phyloP scores from a whole-genome alignment of 2,888 invertebrate genomes.

The Eupithecia subfuscata region DNA sequence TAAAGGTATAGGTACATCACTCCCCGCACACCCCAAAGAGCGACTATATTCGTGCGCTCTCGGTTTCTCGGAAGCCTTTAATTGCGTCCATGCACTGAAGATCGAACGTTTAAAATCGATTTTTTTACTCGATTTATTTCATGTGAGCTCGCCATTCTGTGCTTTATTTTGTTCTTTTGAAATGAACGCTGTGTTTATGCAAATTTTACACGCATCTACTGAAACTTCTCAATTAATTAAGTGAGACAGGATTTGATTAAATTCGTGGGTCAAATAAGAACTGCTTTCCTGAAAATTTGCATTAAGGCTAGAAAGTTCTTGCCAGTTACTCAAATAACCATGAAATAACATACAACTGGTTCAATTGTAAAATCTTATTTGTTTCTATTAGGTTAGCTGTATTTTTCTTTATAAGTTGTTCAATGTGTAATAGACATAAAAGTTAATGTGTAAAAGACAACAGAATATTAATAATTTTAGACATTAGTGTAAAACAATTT shows the following conservation, averaged over 20 bases:
- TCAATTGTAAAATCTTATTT: too few species aligned
- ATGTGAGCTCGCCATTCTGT: slow-evolving; percentile 70
- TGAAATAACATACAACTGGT: too few species aligned
- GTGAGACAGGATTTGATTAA: slow-evolving; percentile 49
- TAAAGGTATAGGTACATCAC: slow-evolving; percentile 21
- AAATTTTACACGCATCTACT: slow-evolving; percentile 81
- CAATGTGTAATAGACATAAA: too few species aligned
- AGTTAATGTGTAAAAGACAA: neutral
- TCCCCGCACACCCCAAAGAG: slow-evolving; percentile 54
- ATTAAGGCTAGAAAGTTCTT: too few species aligned
- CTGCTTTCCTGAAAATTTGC: neutral
- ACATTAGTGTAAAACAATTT: neutral
- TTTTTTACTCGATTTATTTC: slow-evolving; percentile 81
- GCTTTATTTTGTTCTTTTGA: slow-evolving; percentile 77
- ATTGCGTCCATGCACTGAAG: slow-evolving; percentile 79
- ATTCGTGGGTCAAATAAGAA: slow-evolving; percentile 8
- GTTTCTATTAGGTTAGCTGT: too few species aligned
- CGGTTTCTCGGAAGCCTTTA: slow-evolving; percentile 80
- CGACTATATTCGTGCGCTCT: slow-evolving; percentile 65
- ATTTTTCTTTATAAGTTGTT: too few species aligned
- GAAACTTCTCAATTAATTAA: slow-evolving; percentile 82
- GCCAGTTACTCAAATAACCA: too few species aligned
- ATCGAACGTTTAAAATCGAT: slow-evolving; percentile 83
- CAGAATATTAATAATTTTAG: too few species aligned
- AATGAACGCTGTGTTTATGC: slow-evolving; percentile 80